Percentiles rank a stretch among this genome's conserved stretches.
phyloP scores from a whole-genome alignment of 2,113 vertebrate species.

The Galeopterus variegatus region DNA sequence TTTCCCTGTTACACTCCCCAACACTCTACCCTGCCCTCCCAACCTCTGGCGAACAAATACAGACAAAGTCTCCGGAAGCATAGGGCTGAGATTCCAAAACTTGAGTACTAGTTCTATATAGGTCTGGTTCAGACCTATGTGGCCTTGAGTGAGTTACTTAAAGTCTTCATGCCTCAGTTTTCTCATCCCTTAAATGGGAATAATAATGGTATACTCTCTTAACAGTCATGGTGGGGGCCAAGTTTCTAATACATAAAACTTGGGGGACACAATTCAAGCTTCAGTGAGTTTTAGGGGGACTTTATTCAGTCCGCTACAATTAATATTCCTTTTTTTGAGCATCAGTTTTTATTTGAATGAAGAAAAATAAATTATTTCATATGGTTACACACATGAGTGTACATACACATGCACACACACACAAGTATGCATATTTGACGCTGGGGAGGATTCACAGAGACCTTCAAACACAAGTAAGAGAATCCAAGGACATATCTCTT shows the following conservation, averaged over 20 bases:
- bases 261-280: no score
- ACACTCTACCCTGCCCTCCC: background rate
- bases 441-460: background rate
- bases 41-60: background rate
- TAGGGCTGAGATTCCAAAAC: background rate
- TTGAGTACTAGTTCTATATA: background rate
- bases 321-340: conserved; percentile 60
- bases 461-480: background rate
- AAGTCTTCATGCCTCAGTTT: background rate
- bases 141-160: background rate
- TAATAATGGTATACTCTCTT: background rate
- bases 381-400: background rate
- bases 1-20: background rate
- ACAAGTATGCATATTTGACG: background rate
- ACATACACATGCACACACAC: background rate
- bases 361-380: conserved; percentile 68
- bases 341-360: conserved; percentile 58
- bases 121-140: background rate
- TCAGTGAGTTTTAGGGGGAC: no score
- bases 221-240: no score
- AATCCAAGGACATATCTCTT: background rate
- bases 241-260: no score
- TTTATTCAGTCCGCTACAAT: no score
- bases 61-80: background rate
- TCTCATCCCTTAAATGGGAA: background rate